Evolutionary conservation across 2,888 invertebrate genomes (phyloP).

Genomic region (Pinctada fucata): DNA sequence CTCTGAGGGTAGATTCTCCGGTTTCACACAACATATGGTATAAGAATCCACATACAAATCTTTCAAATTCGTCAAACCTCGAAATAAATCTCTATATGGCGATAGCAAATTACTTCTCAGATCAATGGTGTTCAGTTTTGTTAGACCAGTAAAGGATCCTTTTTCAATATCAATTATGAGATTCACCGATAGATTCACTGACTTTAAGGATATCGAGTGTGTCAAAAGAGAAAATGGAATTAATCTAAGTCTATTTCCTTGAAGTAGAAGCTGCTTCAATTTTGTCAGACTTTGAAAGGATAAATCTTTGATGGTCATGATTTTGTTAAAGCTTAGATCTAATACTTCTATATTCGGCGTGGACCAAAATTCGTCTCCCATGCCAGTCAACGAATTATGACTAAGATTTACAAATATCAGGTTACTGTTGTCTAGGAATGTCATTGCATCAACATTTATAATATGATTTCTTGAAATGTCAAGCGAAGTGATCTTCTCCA

Average conservation of each 20-base stretch:
- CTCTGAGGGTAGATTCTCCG: neutral
- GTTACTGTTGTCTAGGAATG: no score
- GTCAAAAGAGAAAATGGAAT: neutral
- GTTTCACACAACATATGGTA: slow-evolving; percentile 9
- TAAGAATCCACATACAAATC: slow-evolving; percentile 2
- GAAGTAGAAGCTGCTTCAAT: neutral
- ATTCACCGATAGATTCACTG: neutral
- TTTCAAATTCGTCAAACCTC: neutral
- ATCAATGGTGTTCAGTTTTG: neutral
- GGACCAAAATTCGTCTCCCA: no score
- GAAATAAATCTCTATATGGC: neutral
- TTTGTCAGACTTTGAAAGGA: neutral
- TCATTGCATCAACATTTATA: no score
- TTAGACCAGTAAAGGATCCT: neutral
- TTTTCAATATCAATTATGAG: neutral
- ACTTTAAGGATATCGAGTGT: neutral
- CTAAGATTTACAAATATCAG: no score
- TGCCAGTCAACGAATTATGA: no score
- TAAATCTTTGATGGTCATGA: neutral
- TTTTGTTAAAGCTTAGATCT: neutral
- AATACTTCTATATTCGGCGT: neutral
- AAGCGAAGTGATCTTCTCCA: no score
- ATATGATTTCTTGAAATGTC: no score
- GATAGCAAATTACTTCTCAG: neutral
- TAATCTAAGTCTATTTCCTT: neutral